Conservation (phyloP, 64 coral and sea anemone genomes). For the Orbicella faveolata region DNA sequence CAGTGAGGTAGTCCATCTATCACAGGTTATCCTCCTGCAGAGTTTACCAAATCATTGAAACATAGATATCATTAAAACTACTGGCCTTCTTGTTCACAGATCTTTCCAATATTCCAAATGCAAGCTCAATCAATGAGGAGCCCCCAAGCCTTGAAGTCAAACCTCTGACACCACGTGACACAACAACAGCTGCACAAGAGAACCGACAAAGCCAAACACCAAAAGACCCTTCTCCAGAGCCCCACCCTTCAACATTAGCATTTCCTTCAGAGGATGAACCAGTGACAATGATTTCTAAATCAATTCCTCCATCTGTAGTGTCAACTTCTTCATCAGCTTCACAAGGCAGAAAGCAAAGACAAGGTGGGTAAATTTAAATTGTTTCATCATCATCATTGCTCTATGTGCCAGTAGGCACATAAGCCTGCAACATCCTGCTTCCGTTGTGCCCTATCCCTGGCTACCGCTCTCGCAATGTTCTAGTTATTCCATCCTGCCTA, state of each 20-base stretch:
- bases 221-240: slow-evolving; percentile 9
- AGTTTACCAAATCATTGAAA: too few species aligned
- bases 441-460: too few species aligned
- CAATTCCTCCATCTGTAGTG: slow-evolving; percentile 71
- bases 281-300: slow-evolving; percentile 94
- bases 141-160: slow-evolving; percentile 78
- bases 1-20: too few species aligned
- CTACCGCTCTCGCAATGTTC: too few species aligned
- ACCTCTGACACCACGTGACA: slow-evolving; percentile 37
- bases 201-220: neutral
- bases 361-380: neutral
- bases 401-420: too few species aligned
- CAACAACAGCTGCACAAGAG: slow-evolving; percentile 11
- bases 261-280: slow-evolving; percentile 93
- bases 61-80: too few species aligned
- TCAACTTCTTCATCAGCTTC: neutral
- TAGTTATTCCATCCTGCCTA: too few species aligned
- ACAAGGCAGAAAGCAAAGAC: neutral
- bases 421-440: too few species aligned
- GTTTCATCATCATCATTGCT: neutral
- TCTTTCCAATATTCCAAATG: slow-evolving; percentile 72
- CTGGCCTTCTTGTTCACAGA: slow-evolving; percentile 31
- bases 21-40: too few species aligned
- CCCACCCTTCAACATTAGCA: slow-evolving; percentile 61
- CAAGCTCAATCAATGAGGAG: slow-evolving; percentile 57